Conservation (phyloP, 2,113 vertebrate genomes). For the Amphilophus citrinellus region DNA sequence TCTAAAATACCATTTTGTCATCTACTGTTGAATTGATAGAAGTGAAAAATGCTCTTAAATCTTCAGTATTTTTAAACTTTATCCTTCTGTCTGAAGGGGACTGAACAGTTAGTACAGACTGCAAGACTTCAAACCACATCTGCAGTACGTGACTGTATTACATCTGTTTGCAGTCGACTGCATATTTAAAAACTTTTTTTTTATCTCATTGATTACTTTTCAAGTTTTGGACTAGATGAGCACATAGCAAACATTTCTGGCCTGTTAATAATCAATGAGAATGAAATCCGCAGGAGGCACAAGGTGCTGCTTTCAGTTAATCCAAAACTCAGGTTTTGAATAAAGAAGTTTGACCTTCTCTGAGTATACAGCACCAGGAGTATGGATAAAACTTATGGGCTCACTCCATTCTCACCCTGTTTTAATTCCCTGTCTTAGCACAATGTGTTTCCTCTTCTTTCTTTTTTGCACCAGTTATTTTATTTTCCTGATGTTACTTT, state of each 20-base stretch:
- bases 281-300: neutral
- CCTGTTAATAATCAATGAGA: conserved; percentile 15
- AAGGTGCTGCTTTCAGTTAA: conserved; percentile 8
- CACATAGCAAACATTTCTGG: neutral
- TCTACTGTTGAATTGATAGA: neutral
- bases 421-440: neutral
- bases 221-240: neutral
- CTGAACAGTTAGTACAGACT: neutral
- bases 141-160: neutral
- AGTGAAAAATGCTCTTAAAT: too few species aligned
- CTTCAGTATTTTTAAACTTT: neutral
- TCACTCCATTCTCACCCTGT: neutral
- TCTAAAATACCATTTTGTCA: neutral
- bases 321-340: neutral
- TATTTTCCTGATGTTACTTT: neutral
- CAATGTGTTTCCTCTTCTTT: neutral
- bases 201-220: conserved; percentile 29
- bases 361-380: neutral
- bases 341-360: neutral
- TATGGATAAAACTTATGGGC: neutral
- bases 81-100: neutral
- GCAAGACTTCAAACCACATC: neutral
- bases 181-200: neutral
- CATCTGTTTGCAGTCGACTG: neutral
- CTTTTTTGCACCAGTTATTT: neutral